phyloP scores from a whole-genome alignment of 1,140 invertebrate genomes.

The Drosophila ohnishii region DNA sequence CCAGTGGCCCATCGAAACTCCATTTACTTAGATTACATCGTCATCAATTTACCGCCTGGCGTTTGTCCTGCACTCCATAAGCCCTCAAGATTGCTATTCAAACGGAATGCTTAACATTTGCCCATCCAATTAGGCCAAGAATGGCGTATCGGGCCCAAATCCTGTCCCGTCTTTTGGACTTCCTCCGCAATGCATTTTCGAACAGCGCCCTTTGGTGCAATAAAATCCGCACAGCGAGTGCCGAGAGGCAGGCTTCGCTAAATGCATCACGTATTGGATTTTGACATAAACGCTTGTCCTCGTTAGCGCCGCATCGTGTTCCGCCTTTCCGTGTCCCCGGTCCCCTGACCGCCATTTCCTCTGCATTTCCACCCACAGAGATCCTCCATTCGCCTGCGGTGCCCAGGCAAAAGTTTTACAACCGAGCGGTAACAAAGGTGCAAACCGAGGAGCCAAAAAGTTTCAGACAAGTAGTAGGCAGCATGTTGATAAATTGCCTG shows the following conservation, averaged over 20 bases:
- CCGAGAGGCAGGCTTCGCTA: conserved; percentile 46
- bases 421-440: conserved; percentile 33
- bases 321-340: conserved; percentile 13
- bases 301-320: conserved; percentile 79
- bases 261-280: conserved; percentile 81
- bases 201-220: conserved; percentile 47
- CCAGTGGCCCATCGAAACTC: not conserved
- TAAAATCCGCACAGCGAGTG: conserved; percentile 39
- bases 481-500: conserved; percentile 75
- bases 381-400: conserved; percentile 59
- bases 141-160: conserved; percentile 75
- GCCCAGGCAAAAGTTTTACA: conserved; percentile 66
- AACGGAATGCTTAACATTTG: conserved; percentile 54
- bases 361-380: conserved; percentile 20
- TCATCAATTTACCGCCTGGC: conserved; percentile 26
- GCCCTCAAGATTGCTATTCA: conserved; percentile 46
- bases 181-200: conserved; percentile 61
- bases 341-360: too few species aligned
- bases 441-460: conserved; percentile 49
- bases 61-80: conserved; percentile 28
- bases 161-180: conserved; percentile 29
- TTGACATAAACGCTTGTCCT: conserved; percentile 82
- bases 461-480: conserved; percentile 75
- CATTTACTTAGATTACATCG: conserved; percentile 16
- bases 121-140: conserved; percentile 75